These are phyloP conservation scores for Phodopus roborovskii DNA, from an alignment of 2,113 vertebrate species.

Conservation along the genomic window DNA sequence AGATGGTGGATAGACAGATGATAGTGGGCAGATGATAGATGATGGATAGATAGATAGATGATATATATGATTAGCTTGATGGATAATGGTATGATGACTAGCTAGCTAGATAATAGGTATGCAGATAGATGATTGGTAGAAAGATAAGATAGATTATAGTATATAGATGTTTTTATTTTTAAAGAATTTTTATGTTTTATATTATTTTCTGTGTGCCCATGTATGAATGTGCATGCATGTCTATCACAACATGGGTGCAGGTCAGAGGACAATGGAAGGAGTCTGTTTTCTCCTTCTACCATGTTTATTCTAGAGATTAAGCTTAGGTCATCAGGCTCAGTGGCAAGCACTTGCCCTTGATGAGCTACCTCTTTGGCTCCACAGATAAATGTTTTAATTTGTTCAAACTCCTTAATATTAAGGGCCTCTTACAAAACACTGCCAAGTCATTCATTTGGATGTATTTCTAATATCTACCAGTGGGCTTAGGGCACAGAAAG, in stretches of 20 bases:
- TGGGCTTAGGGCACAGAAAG: not conserved
- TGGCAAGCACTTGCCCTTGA: not conserved
- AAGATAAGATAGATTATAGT: not conserved
- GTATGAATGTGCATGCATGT: not conserved
- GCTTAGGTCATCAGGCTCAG: not conserved
- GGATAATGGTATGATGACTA: not conserved
- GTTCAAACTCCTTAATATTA: slow-evolving; percentile 8
- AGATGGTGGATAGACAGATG: not conserved
- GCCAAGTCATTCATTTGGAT: not conserved
- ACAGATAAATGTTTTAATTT: not conserved
- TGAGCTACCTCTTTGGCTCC: not conserved
- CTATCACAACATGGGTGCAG: not conserved
- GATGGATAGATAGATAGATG: not conserved
- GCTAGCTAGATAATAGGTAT: not conserved
- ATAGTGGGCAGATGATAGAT: not conserved
- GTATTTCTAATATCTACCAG: not conserved
- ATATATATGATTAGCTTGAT: not conserved
- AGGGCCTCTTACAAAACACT: not conserved
- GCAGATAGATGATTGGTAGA: not conserved
- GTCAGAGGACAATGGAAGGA: not conserved
- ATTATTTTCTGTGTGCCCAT: not conserved
- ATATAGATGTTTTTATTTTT: not conserved
- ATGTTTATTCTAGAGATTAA: not conserved
- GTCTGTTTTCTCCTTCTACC: not conserved
- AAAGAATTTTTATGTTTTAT: not conserved